Conservation (phyloP, 2,797 vertebrate genomes). For the Ptychadena robeensis region DNA sequence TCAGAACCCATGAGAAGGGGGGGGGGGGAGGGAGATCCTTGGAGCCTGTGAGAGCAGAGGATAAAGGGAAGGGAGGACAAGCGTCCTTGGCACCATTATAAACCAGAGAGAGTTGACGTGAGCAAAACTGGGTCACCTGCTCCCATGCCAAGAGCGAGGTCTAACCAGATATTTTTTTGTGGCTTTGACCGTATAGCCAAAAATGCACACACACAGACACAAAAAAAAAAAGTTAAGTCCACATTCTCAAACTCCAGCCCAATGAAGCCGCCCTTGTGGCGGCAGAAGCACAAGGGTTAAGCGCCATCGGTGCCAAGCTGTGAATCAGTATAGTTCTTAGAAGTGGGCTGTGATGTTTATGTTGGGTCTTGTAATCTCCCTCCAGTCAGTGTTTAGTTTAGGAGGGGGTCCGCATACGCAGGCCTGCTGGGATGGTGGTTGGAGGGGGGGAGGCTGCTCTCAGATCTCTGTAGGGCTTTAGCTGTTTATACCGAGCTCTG, state of each 20-base stretch:
- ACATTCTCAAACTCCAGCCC: not conserved
- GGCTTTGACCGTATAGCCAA: not conserved
- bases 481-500: conserved; percentile 85
- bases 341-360: conserved; percentile 59
- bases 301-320: conserved; percentile 31
- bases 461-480: conserved; percentile 68
- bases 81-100: conserved; percentile 63
- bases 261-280: not conserved
- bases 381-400: conserved; percentile 61
- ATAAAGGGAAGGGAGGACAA: conserved; percentile 6
- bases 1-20: conserved; percentile 63
- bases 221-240: not conserved
- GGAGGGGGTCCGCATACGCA: conserved; percentile 50
- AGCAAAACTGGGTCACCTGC: conserved; percentile 47
- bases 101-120: conserved; percentile 47
- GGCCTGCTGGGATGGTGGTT: conserved; percentile 6
- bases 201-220: not conserved
- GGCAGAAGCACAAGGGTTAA: conserved; percentile 38
- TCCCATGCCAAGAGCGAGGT: conserved; percentile 12
- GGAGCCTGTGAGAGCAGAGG: conserved; percentile 20
- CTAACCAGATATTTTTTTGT: not conserved
- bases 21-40: conserved; percentile 67
- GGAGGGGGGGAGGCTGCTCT: conserved; percentile 39
- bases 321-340: conserved; percentile 59
- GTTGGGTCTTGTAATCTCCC: conserved; percentile 58